phyloP scores from a whole-genome alignment of 2,888 invertebrate species.

The Diloba caeruleocephala region DNA sequence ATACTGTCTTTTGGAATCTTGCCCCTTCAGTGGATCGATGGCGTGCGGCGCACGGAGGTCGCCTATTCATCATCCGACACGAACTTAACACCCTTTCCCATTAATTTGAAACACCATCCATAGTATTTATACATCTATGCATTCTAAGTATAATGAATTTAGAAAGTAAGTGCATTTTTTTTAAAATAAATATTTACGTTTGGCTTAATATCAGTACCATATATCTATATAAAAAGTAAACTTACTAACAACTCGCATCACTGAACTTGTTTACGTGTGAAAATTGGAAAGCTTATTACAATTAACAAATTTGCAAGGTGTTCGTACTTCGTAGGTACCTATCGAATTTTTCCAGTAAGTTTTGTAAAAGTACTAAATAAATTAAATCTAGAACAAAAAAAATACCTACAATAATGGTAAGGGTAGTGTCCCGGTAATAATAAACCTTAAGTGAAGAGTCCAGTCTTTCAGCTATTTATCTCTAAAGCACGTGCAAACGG shows the following conservation, averaged over 20 bases:
- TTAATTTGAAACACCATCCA: conserved; percentile 59
- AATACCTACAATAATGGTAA: not conserved
- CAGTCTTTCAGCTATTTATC: not conserved
- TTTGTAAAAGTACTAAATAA: conserved; percentile 31
- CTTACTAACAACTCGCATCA: no score
- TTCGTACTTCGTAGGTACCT: conserved; percentile 14
- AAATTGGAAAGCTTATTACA: conserved; percentile 41
- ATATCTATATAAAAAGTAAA: no score
- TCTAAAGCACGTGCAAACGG: conserved; percentile 31
- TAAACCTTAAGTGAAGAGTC: not conserved
- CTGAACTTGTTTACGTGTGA: conserved; percentile 21
- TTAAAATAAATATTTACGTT: no score
- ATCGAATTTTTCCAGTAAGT: conserved; percentile 28
- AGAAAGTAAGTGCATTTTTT: no score
- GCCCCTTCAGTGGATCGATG: conserved; percentile 72
- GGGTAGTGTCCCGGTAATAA: not conserved
- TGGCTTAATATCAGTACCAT: no score
- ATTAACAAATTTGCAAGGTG: conserved; percentile 19
- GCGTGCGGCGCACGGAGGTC: conserved; percentile 58
- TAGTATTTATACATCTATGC: conserved; percentile 11
- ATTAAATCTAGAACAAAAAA: conserved; percentile 22
- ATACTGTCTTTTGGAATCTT: conserved; percentile 63
- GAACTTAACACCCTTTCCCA: conserved; percentile 59
- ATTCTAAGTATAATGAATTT: conserved; percentile 1
- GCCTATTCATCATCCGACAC: conserved; percentile 72